Evolutionary conservation across 2,888 invertebrate genomes (phyloP), one percentile per base, ranked within the genome.

Genomic region (Chymomyza procnemis): DNA sequence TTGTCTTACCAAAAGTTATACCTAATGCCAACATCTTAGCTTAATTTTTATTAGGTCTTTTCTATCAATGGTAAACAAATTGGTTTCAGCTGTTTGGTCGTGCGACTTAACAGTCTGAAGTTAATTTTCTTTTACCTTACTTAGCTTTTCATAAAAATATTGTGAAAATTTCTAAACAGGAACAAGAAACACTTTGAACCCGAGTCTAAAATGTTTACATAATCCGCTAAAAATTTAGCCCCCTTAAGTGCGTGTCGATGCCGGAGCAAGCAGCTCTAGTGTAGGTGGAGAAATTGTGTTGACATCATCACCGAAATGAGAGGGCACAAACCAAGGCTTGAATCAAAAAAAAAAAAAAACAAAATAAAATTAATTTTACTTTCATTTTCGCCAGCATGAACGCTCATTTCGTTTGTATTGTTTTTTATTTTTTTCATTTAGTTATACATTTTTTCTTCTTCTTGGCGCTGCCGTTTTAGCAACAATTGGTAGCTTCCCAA

Each of bases 321-420:
- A 41, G 34, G 34, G 12, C 9, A 41, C 34, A 41, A 41, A 9
- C 34, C 50, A 18, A 46, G 50, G 22, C 26, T 19, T 21, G 26
- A 48, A 48, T 21, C 14, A 14, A 61, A 3, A 26, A 61, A 65
- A n/a, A 61, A 69, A 71, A 58, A 67, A 63, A 74, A 63, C 66
- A 66, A 78, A 76, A 82, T 77, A 81, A 83, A 76, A 75, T 79
- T 68, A 69, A 85, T 84, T 84, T 87, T 79, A 87, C 84, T 84
- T 84, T 84, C 84, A 86, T 84, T 84, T 84, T 85, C 34, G 34
- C 34, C 34, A 41, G 34, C 34, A 41, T 41, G 34, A 41, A 12
- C 34, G 34, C 34, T 41, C 41, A 60, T 21, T 60, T 60, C 14
- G 50, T 18, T 50, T 47, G 50, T 14, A 16, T 46, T 22, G 50